Evolutionary conservation across 2,113 vertebrate species (phyloP).

Genomic region (Myanophis thanlyinensis): DNA sequence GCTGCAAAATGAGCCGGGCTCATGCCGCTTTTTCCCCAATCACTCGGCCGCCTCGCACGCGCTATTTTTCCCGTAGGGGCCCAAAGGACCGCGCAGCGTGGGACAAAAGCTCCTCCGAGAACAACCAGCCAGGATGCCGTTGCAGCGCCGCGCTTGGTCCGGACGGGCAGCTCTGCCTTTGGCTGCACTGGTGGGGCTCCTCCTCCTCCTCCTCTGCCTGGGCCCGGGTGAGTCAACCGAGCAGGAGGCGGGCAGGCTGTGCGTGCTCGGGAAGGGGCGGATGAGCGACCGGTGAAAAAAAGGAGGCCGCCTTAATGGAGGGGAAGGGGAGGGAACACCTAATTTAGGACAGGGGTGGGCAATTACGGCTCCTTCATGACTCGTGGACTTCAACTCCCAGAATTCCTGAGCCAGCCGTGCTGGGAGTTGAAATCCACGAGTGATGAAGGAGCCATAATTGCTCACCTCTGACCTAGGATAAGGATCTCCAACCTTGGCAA

Average conservation of each 20-base stretch:
- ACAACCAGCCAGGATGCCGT: not conserved
- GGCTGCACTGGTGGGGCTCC: slow-evolving; percentile 29
- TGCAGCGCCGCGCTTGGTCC: not conserved
- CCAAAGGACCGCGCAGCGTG: not conserved
- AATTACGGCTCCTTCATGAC: no score
- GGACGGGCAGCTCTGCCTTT: slow-evolving; percentile 10
- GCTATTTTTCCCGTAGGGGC: not conserved
- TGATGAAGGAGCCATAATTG: no score
- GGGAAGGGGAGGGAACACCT: not conserved
- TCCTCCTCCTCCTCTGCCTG: slow-evolving; percentile 51
- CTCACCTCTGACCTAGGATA: no score
- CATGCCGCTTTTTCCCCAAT: not conserved
- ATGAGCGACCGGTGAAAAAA: not conserved
- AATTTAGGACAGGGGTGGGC: no score
- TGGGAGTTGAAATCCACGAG: no score
- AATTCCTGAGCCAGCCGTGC: no score
- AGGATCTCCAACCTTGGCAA: no score
- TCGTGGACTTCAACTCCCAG: no score
- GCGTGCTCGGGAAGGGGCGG: no score
- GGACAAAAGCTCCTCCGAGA: no score
- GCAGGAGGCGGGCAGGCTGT: not conserved
- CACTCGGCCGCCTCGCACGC: not conserved
- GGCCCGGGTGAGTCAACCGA: slow-evolving; percentile 64
- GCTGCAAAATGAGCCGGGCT: not conserved
- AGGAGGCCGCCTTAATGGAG: not conserved